phyloP scores from a whole-genome alignment of 2,113 vertebrate genomes.

The Xenopus borealis region DNA sequence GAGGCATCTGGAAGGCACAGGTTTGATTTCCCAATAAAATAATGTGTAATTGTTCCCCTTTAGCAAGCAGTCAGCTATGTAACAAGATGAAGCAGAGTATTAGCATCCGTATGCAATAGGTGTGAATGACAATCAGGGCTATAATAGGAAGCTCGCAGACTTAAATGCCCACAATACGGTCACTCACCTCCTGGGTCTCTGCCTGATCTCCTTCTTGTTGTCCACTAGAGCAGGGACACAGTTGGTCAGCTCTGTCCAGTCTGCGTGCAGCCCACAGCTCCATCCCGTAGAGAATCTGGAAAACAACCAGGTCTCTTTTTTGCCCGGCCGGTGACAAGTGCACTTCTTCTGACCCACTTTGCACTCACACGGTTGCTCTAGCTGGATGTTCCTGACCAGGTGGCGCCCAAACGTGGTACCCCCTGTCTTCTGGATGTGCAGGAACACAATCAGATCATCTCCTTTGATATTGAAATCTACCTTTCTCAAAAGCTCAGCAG shows the following conservation, averaged over 20 bases:
- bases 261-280: conserved; percentile 80
- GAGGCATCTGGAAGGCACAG: too few relatives aligned
- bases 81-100: too few relatives aligned
- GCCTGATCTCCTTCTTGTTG: conserved; percentile 65
- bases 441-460: conserved; percentile 83
- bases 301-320: conserved; percentile 91
- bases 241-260: conserved; percentile 78
- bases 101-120: too few relatives aligned
- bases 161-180: background rate
- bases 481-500: conserved; percentile 73
- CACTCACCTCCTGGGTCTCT: conserved; percentile 75
- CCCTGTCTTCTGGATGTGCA: conserved; percentile 81
- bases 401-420: conserved; percentile 89
- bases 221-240: conserved; percentile 87
- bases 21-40: too few relatives aligned
- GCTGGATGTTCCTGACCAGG: conserved; percentile 88
- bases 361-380: conserved; percentile 94
- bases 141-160: background rate
- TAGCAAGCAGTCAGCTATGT: too few relatives aligned
- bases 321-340: conserved; percentile 89
- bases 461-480: conserved; percentile 89
- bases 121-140: too few relatives aligned
- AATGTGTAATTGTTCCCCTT: too few relatives aligned
- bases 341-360: conserved; percentile 95
- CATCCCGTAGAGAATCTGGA: conserved; percentile 82